Evolutionary conservation across 30 jellyfish, hydroid and myxozoan genomes (phyloP).

Genomic region (Aurelia aurita complex sp. Pacific): DNA sequence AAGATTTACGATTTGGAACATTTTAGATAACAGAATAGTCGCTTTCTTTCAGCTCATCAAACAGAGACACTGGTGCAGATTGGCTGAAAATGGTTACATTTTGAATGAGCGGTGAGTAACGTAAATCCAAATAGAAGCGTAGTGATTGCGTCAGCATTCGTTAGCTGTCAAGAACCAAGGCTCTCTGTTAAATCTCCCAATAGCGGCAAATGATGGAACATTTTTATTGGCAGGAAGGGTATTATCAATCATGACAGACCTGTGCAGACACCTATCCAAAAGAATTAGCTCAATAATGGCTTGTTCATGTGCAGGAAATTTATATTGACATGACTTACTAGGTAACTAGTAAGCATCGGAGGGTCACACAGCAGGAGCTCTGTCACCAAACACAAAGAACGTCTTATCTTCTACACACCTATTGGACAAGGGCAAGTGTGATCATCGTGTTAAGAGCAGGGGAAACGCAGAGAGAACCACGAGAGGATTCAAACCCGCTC

Average conservation of each 20-base stretch:
- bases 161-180: too few species aligned
- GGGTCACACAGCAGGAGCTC: constrained; percentile 77
- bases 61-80: too few species aligned
- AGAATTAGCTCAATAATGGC: constrained; percentile 5
- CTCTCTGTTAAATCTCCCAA: too few species aligned
- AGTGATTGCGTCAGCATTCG: too few species aligned
- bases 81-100: too few species aligned
- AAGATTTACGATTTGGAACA: too few species aligned
- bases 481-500: background rate
- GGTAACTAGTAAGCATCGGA: constrained; percentile 30
- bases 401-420: constrained; percentile 37
- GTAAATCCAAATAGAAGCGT: too few species aligned
- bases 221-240: background rate
- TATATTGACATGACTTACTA: constrained; percentile 37
- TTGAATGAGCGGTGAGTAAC: too few species aligned
- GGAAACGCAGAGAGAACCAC: background rate
- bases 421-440: constrained; percentile 34
- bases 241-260: constrained; percentile 16
- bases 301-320: constrained; percentile 45
- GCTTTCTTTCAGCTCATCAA: too few species aligned
- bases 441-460: constrained; percentile 9
- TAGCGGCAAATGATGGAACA: background rate
- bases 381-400: constrained; percentile 54
- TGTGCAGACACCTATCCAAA: constrained; percentile 15
- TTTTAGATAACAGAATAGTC: too few species aligned